Evolutionary conservation across 2,797 vertebrate genomes (phyloP), one percentile per base, ranked within the genome.

Genomic region (Botia kubotai): DNA sequence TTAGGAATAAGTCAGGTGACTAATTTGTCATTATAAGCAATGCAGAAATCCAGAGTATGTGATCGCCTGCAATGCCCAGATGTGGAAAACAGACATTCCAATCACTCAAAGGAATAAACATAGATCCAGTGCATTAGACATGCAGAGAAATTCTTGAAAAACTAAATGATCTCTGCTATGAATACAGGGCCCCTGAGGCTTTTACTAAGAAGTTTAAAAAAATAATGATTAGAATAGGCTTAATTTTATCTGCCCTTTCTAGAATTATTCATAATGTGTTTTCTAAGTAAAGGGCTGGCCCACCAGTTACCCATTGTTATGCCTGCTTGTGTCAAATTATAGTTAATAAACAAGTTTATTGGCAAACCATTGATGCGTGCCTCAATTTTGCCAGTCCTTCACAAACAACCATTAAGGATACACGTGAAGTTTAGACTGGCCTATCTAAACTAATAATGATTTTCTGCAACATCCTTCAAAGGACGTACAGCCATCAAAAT

Each of bases 401-500:
- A 43, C 21, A 63, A 76, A 79, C 72, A 26, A 21, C 5, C 21
- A 10, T 19, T 26, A 58, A 26, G 39, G 2, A 16, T 21, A 10
- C 12, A 21, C 52, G 12, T 21, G 4, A 4, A 8, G 46, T 71
- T 69, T 19, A 33, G 39, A 48, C 6, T n/a, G 6, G 17, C n/a
- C 23, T 43, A 26, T 63, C 12, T 4, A 55, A 19, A 77, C 67
- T 23, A 77, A 16, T 19, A 33, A 66, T 33, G 52, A 50, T 19
- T 53, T 46, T 66, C 26, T 39, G 13, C 55, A 48, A 67, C 50
- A 53, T 67, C 6, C 16, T 72, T 69, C 19, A 73, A 57, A 17
- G 39, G 48, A 58, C 50, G 17, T 63, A 23, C 4, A 69, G 55
- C 23, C 53, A 60, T 82, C 17, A 77, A 74, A 63, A 82, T 80